A percentile compares a stretch with the other conserved stretches of the same genome.
Evolutionary conservation across 64 coral and sea anemone species (phyloP).

Genomic region (Dendronephthya gigantea): DNA sequence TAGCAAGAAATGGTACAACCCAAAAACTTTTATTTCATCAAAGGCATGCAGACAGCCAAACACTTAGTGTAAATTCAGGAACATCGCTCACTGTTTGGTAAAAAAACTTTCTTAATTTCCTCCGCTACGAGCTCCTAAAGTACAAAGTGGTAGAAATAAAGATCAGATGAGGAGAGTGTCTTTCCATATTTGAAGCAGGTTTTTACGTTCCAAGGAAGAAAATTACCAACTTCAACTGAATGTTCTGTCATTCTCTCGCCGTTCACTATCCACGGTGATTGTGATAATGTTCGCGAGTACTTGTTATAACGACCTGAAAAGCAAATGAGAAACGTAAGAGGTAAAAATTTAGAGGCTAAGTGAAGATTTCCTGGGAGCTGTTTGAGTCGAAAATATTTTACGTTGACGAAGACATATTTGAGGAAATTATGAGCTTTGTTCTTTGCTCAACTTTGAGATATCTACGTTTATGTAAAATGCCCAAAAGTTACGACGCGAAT

Average conservation of each 20-base stretch:
- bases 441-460: too few species aligned
- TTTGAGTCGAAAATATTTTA: too few species aligned
- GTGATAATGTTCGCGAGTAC: constrained; percentile 67
- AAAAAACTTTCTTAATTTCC: not conserved
- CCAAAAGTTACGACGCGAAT: too few species aligned
- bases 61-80: not conserved
- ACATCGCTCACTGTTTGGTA: not conserved
- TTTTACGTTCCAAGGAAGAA: not conserved
- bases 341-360: too few species aligned
- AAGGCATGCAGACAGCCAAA: too few species aligned
- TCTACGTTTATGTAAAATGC: too few species aligned
- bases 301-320: constrained; percentile 83
- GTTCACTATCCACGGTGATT: constrained; percentile 81
- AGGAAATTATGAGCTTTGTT: too few species aligned
- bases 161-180: not conserved
- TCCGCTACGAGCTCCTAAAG: not conserved
- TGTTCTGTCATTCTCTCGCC: constrained; percentile 57
- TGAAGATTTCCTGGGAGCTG: too few species aligned
- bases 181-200: not conserved
- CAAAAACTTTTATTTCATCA: too few species aligned
- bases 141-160: not conserved
- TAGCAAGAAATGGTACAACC: not conserved
- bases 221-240: constrained; percentile 62
- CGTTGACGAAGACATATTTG: too few species aligned
- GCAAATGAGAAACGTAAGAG: not conserved